Conservation (phyloP, 2,888 invertebrate species). For the Epistrophe grossulariae region DNA sequence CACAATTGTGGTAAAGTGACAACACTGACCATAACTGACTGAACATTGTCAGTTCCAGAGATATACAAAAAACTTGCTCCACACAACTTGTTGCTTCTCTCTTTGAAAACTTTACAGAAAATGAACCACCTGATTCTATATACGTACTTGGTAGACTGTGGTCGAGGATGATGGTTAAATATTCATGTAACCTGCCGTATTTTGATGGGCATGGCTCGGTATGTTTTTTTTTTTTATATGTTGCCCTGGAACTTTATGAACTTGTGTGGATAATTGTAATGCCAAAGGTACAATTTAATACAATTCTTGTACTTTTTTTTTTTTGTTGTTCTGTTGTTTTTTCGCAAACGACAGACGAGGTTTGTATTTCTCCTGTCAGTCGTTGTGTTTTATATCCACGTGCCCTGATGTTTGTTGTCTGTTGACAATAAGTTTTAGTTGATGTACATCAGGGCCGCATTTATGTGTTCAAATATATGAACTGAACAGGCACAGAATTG, state of each 20-base stretch:
- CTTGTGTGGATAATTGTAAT: conserved; percentile 56
- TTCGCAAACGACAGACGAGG: neutral
- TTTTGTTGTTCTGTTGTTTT: conserved; percentile 12
- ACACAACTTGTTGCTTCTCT: conserved; percentile 65
- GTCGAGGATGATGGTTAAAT: conserved; percentile 42
- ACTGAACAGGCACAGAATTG: neutral
- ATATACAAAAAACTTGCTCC: conserved; percentile 4
- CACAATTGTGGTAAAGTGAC: no score
- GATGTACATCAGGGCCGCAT: neutral
- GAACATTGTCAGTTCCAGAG: neutral
- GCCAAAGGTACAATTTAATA: conserved; percentile 66
- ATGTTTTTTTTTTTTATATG: neutral
- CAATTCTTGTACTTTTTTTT: conserved; percentile 27
- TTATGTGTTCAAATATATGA: neutral
- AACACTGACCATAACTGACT: no score
- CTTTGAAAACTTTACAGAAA: neutral
- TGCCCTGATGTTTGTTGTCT: conserved; percentile 16
- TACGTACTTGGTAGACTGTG: neutral
- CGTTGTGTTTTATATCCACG: conserved; percentile 21
- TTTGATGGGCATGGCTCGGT: conserved; percentile 41
- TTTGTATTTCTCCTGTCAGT: conserved; percentile 31
- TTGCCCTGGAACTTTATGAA: conserved; percentile 58
- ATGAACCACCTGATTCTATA: conserved; percentile 1
- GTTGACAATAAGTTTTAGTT: conserved; percentile 18
- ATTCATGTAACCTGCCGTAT: conserved; percentile 41